Base-by-base conservation (phyloP, 53 echinoderm and acorn worm genomes). In the Echinarachnius parma region DNA sequence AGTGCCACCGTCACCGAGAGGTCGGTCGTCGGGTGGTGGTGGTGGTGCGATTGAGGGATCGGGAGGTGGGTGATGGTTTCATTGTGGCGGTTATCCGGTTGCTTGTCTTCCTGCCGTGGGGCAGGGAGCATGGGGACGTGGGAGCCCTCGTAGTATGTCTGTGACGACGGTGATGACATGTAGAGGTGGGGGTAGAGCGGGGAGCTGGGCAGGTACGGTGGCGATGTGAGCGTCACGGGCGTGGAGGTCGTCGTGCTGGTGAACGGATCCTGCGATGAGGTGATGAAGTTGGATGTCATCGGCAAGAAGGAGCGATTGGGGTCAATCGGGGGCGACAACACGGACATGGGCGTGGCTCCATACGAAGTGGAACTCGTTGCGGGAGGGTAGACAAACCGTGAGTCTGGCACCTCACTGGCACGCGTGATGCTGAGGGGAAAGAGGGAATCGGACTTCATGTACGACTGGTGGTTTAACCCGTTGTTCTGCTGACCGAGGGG, bases 151-250 rank as follows among this genome's bases (percentile, higher is more conserved):
- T 77, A 83, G 67, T 76, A 83, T 9, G 67, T 82, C 25, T 81
- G 82, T 5, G 91, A 76, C 0, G 95, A 87, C 35, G 88, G 84
- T 10, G 95, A 90, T 18, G 84, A 84, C 87, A 91, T 85, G 66
- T 96, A 96, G 21, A 96, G 86, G 53, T 96, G 98, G n/a, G 96
- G 90, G 65, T 96, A 96, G 27, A 96, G 63, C 61, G 66, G 86
- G 93, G 61, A 87, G 87, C 13, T 90, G 81, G 21, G 90, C 70
- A 91, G 81, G 77, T 87, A 91, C 21, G 95, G 81, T n/a, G 98
- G 82, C 9, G 98, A 90, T 1, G 88, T 82, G 50, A 93, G 45
- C 5, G 87, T 82, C 30, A 84, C 87, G 13, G 90, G 83, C 30
- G 85, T 42, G 35, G 81, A 30, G 28, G 77, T 68, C 4, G 84